phyloP scores from a whole-genome alignment of 2,797 vertebrate genomes.

The Microhierax caerulescens region DNA sequence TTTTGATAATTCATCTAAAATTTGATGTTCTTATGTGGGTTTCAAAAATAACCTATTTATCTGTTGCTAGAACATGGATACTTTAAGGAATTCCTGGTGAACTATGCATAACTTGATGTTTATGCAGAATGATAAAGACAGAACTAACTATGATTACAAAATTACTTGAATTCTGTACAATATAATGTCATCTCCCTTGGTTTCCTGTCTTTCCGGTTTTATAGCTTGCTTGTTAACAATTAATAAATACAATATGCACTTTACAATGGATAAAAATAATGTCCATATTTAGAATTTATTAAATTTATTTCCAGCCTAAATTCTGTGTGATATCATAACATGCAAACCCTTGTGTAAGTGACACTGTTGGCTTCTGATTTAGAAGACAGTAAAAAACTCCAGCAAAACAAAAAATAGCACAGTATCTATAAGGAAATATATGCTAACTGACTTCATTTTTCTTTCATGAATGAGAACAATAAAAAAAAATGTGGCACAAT shows the following conservation, averaged over 20 bases:
- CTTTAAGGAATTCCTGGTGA: neutral
- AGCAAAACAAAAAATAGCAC: neutral
- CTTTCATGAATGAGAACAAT: neutral
- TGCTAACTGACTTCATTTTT: neutral
- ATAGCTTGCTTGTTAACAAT: neutral
- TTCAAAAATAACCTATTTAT: conserved; percentile 19
- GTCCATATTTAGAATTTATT: conserved; percentile 39
- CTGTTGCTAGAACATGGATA: neutral
- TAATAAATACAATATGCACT: conserved; percentile 27
- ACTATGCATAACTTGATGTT: neutral
- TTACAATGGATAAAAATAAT: neutral
- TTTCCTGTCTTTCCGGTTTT: neutral
- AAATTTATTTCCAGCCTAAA: conserved; percentile 11
- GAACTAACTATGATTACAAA: neutral
- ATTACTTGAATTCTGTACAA: neutral
- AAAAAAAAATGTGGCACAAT: neutral
- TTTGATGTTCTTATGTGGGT: neutral
- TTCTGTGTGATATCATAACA: neutral
- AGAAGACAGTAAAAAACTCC: neutral
- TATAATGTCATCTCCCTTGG: neutral
- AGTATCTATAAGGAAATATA: neutral
- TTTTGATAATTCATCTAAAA: conserved; percentile 20
- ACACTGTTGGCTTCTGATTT: neutral
- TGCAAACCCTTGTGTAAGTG: neutral
- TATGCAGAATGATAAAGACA: neutral